Conservation (phyloP, 2,113 vertebrate species). For the Psophia crepitans region DNA sequence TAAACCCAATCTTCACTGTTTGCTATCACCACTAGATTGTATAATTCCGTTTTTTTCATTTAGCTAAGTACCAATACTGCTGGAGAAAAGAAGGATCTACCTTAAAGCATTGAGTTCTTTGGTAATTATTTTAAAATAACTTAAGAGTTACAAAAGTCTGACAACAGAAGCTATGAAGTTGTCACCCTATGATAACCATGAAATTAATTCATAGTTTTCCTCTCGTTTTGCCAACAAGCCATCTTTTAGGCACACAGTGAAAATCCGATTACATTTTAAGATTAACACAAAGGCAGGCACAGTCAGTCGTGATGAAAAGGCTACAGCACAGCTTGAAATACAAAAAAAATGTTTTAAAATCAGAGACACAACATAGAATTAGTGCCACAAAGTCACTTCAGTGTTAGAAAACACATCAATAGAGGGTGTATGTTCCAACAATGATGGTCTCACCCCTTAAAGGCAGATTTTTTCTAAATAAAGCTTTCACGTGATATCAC, state of each 20-base stretch:
- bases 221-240: neutral
- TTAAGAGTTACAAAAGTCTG: neutral
- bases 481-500: neutral
- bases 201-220: neutral
- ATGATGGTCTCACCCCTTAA: neutral
- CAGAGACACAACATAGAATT: neutral
- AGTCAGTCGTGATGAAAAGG: neutral
- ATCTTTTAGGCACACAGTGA: neutral
- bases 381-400: neutral
- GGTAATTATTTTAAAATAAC: neutral
- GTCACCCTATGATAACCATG: neutral
- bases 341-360: neutral
- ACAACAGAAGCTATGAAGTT: neutral
- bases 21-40: neutral
- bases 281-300: neutral
- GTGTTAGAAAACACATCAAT: neutral
- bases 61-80: neutral
- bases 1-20: neutral
- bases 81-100: neutral
- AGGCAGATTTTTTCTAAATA: neutral
- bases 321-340: rapidly evolving
- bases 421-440: neutral
- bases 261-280: neutral
- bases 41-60: neutral
- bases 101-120: neutral